These are phyloP conservation scores for Pedicia rivosa DNA, from an alignment of 2,888 invertebrate species.

Conservation along the genomic window DNA sequence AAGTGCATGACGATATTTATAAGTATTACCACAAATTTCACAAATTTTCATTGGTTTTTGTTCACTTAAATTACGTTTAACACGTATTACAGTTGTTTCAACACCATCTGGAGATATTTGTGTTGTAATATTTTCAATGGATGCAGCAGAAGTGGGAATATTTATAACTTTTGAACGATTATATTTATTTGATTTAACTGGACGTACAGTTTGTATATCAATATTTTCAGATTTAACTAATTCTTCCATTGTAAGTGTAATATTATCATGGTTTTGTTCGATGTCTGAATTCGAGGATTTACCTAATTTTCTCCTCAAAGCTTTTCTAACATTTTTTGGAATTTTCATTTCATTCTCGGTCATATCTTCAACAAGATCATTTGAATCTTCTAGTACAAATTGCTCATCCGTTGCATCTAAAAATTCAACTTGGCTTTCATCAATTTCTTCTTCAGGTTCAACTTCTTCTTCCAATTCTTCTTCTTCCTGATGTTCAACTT, in stretches of 20 bases:
- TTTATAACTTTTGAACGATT: neutral
- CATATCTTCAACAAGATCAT: no score
- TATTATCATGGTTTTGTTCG: neutral
- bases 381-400: no score
- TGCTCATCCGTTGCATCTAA: no score
- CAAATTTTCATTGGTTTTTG: constrained; percentile 23
- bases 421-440: neutral
- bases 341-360: no score
- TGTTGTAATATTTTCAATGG: constrained; percentile 5
- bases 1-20: constrained; percentile 28
- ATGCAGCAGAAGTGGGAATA: neutral
- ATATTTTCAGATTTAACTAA: neutral
- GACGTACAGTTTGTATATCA: neutral
- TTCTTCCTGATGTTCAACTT: neutral
- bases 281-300: no score
- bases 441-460: neutral
- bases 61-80: constrained; percentile 2
- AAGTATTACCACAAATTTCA: constrained; percentile 28
- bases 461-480: constrained; percentile 2
- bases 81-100: constrained; percentile 1
- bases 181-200: constrained; percentile 4
- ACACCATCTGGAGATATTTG: neutral
- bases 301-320: no score
- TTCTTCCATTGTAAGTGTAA: neutral
- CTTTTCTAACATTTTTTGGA: no score